phyloP scores from a whole-genome alignment of 2,797 vertebrate species.

The Characodon lateralis region DNA sequence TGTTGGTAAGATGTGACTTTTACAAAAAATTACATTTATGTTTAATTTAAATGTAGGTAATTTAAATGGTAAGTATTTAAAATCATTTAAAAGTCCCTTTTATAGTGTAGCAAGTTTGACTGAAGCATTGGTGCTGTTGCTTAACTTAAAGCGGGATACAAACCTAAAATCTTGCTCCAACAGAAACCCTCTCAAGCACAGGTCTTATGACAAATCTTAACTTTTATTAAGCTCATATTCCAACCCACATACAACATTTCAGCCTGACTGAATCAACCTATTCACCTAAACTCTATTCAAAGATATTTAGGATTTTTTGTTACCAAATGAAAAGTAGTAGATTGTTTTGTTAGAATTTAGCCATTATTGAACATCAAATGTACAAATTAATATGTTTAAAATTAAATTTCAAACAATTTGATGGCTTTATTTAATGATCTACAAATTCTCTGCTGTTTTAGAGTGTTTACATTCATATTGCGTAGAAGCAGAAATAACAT shows the following conservation, averaged over 20 bases:
- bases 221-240: background rate
- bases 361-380: background rate
- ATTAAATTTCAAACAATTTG: background rate
- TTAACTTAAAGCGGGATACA: background rate
- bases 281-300: background rate
- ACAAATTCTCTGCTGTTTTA: background rate
- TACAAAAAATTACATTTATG: background rate
- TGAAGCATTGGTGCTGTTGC: background rate
- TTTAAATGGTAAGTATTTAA: background rate
- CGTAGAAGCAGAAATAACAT: background rate
- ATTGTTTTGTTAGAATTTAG: background rate
- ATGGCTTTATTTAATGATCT: background rate
- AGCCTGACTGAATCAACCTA: background rate
- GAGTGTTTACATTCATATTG: background rate
- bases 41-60: background rate
- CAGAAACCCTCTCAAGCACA: background rate
- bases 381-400: background rate
- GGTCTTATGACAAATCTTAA: background rate
- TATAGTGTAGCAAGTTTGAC: background rate
- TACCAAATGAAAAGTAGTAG: background rate
- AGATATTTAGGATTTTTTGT: background rate
- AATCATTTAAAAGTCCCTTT: background rate
- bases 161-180: background rate
- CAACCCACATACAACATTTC: no score
- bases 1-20: background rate